Percentiles rank a stretch among this genome's conserved stretches.
phyloP scores from a whole-genome alignment of 2,113 vertebrate genomes.

The Sigmodon hispidus region DNA sequence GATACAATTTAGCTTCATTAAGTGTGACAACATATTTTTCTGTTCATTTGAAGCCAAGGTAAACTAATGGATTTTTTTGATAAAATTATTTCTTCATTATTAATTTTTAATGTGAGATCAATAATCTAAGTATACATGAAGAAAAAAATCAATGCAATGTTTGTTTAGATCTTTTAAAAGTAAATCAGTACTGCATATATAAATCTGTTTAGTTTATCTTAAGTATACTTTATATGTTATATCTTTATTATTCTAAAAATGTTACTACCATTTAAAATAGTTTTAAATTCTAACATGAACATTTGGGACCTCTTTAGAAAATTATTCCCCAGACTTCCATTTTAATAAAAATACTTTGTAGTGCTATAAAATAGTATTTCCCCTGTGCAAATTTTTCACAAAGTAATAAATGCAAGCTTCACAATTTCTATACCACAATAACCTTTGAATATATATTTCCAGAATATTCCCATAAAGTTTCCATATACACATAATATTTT shows the following conservation, averaged over 20 bases:
- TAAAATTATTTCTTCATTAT: not conserved
- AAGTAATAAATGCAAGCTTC: not conserved
- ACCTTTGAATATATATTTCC: not conserved
- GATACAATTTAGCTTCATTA: not conserved
- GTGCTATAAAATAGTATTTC: not conserved
- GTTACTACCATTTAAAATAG: not conserved
- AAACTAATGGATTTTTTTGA: not conserved
- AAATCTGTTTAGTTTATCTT: not conserved
- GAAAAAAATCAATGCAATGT: not conserved
- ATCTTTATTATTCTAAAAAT: not conserved
- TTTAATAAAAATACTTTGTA: not conserved
- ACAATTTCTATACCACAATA: not conserved
- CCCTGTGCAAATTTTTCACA: not conserved
- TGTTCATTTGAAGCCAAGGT: conserved; percentile 21
- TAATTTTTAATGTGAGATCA: conserved; percentile 32
- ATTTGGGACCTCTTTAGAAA: not conserved
- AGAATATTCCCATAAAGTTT: conserved; percentile 16
- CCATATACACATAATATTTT: not conserved
- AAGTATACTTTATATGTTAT: not conserved
- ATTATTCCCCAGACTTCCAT: not conserved
- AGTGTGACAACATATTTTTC: not conserved
- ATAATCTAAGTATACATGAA: conserved; percentile 5
- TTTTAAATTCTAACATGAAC: conserved; percentile 40
- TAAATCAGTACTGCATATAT: conserved; percentile 1
- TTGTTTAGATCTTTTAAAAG: not conserved